Conservation (phyloP, 2,888 invertebrate species). For the Meiosimyza platycephala region DNA sequence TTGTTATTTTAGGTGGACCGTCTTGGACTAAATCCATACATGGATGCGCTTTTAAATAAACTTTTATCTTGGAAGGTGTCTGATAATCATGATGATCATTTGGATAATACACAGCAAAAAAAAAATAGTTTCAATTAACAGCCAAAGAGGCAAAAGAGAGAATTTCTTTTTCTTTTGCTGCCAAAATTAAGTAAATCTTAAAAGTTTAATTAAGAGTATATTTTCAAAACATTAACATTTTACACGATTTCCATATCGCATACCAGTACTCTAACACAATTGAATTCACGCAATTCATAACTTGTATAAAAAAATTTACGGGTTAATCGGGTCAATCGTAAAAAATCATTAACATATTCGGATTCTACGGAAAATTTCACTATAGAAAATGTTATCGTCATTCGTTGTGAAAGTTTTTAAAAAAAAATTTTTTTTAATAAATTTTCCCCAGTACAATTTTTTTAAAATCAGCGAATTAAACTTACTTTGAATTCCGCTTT, state of each 20-base stretch:
- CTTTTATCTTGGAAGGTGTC: slow-evolving; percentile 72
- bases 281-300: slow-evolving; percentile 24
- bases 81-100: slow-evolving; percentile 54
- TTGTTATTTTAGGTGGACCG: slow-evolving; percentile 68
- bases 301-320: neutral
- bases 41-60: slow-evolving; percentile 82
- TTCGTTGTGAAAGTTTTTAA: no score
- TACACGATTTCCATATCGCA: slow-evolving; percentile 32
- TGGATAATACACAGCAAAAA: slow-evolving; percentile 47
- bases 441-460: no score
- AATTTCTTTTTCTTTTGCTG: slow-evolving; percentile 61
- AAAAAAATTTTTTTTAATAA: no score
- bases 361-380: no score
- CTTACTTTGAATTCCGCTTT: no score
- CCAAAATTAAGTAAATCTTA: slow-evolving; percentile 49
- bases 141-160: slow-evolving; percentile 65
- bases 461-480: no score
- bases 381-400: no score
- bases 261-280: slow-evolving; percentile 18
- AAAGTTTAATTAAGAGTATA: slow-evolving; percentile 45
- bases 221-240: slow-evolving; percentile 55
- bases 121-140: slow-evolving; percentile 61
- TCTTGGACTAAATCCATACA: slow-evolving; percentile 84
- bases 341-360: no score
- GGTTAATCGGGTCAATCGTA: no score